These are phyloP conservation scores for Eilema depressum DNA, from an alignment of 2,888 invertebrate genomes.

Conservation along the genomic window DNA sequence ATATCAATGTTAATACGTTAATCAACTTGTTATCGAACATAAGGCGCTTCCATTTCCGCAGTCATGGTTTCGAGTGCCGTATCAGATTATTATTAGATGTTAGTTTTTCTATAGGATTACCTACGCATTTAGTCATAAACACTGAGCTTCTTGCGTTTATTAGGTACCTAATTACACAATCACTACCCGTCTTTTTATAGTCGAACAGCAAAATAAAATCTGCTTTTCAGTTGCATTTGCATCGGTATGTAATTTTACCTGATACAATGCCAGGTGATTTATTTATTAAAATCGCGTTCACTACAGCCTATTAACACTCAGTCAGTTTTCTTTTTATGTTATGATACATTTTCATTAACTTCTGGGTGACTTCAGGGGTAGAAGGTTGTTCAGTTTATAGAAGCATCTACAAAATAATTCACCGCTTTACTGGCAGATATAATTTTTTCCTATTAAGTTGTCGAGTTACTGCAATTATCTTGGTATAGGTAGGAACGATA, in stretches of 20 bases:
- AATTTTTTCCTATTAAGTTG: too few species aligned
- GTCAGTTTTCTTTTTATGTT: too few species aligned
- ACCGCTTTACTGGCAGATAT: too few species aligned
- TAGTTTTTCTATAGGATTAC: constrained; percentile 13
- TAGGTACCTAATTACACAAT: neutral
- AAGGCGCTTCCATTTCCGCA: constrained; percentile 19
- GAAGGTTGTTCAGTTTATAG: too few species aligned
- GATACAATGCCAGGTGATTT: constrained; percentile 21
- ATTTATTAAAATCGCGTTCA: constrained; percentile 24
- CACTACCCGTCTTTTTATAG: constrained; percentile 11
- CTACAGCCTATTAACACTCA: neutral
- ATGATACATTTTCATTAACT: too few species aligned
- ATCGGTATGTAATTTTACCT: constrained; percentile 33
- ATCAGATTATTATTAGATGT: constrained; percentile 15
- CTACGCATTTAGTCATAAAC: constrained; percentile 11
- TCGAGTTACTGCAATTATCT: too few species aligned
- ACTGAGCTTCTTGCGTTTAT: neutral
- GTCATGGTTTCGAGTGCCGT: constrained; percentile 16
- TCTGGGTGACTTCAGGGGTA: too few species aligned
- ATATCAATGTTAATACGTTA: constrained; percentile 17
- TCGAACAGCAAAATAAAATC: constrained; percentile 19
- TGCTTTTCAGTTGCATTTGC: constrained; percentile 18
- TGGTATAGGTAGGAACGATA: fast-evolving
- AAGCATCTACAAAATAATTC: too few species aligned
- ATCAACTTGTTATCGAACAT: constrained; percentile 19